Percentiles rank a stretch among this genome's conserved stretches.
Evolutionary conservation across 2,113 vertebrate genomes (phyloP).

Genomic region (Falco punctatus): DNA sequence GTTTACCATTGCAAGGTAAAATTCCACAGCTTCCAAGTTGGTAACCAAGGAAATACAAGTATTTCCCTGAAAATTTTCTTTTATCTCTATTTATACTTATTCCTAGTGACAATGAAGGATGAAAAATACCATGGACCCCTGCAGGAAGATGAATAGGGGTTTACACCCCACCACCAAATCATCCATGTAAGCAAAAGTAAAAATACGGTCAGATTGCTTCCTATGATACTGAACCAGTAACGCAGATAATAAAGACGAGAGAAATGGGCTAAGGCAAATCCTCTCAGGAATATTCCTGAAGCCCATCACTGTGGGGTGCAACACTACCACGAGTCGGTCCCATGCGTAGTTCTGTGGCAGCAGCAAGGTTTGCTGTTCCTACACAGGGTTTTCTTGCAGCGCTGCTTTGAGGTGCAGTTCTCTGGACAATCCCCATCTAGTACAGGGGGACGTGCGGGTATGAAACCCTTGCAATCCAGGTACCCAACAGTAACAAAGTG

Average conservation of each 20-base stretch:
- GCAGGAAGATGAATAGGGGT: neutral
- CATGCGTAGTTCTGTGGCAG: neutral
- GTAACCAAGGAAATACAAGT: neutral
- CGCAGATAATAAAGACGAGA: neutral
- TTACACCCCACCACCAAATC: neutral
- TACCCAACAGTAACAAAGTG: neutral
- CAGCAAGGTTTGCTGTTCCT: neutral
- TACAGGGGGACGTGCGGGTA: neutral
- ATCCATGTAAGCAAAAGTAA: too few species aligned
- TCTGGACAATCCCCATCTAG: neutral
- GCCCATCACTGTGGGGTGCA: too few species aligned
- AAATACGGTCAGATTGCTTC: neutral
- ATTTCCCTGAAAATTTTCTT: neutral
- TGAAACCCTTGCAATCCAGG: neutral
- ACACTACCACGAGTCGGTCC: rapidly evolving
- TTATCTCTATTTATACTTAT: neutral
- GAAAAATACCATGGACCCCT: rapidly evolving
- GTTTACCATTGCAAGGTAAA: neutral
- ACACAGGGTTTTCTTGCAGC: neutral
- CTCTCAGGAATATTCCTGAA: neutral
- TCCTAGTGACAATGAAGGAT: neutral
- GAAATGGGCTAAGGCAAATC: neutral
- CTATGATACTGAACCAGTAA: neutral
- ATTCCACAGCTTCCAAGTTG: neutral
- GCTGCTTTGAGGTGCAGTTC: neutral